These are phyloP conservation scores for Aelia acuminata DNA, from an alignment of 2,888 invertebrate species.

Conservation along the genomic window DNA sequence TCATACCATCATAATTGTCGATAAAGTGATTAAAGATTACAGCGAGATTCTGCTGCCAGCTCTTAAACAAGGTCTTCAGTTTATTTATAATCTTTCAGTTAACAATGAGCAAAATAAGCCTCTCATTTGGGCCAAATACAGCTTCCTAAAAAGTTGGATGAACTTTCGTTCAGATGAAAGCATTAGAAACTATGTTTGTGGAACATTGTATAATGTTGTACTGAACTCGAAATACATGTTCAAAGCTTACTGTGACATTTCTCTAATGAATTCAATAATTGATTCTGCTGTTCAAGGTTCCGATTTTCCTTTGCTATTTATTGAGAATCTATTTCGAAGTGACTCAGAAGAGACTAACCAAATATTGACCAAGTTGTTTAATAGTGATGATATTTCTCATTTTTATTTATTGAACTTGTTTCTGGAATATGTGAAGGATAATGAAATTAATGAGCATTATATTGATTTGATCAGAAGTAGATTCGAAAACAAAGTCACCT, in stretches of 20 bases:
- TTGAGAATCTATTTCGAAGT: slow-evolving; percentile 32
- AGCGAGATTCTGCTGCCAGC: neutral
- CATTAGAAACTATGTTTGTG: slow-evolving; percentile 51
- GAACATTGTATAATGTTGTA: slow-evolving; percentile 41
- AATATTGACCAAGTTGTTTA: neutral
- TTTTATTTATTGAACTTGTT: neutral
- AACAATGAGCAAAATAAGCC: slow-evolving; percentile 17
- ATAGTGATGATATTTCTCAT: neutral
- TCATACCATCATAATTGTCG: neutral
- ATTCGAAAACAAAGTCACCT: neutral
- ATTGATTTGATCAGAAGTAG: neutral
- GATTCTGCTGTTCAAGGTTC: slow-evolving; percentile 20
- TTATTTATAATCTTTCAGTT: slow-evolving; percentile 50
- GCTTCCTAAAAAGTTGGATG: neutral
- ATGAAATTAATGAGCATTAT: neutral
- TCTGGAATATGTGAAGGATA: neutral
- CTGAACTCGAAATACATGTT: neutral
- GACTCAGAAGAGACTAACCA: neutral
- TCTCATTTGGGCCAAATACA: neutral
- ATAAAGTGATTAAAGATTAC: slow-evolving; percentile 43
- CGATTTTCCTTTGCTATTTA: slow-evolving; percentile 45
- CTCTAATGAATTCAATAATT: slow-evolving; percentile 7
- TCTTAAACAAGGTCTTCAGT: slow-evolving; percentile 44
- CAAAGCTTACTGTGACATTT: neutral
- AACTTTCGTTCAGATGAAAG: neutral